Evolutionary conservation across 1,140 invertebrate species (phyloP).

Genomic region (Solenopsis invicta): DNA sequence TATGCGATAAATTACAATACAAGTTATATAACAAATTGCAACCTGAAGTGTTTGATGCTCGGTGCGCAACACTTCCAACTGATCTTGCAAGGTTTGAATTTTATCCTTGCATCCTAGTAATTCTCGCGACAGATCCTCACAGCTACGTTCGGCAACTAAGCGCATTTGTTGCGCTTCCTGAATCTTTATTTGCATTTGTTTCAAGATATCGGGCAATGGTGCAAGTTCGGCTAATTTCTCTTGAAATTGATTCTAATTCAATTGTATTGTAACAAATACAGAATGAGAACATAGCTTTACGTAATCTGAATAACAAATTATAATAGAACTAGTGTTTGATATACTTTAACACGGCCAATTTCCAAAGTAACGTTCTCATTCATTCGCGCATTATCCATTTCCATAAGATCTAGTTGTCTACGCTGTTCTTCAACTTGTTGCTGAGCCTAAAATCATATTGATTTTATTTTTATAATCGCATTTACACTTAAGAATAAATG

Average conservation of each 20-base stretch:
- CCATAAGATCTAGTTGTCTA: slow-evolving; percentile 91
- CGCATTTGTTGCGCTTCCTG: slow-evolving; percentile 91
- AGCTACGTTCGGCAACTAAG: slow-evolving; percentile 88
- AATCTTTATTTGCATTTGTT: slow-evolving; percentile 91
- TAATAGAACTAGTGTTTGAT: not conserved
- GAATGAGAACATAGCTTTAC: not conserved
- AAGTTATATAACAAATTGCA: not conserved
- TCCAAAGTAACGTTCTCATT: slow-evolving; percentile 92
- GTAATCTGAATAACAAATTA: not conserved
- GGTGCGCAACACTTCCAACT: slow-evolving; percentile 77
- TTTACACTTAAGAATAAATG: slow-evolving; percentile 10
- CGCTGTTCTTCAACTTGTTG: slow-evolving; percentile 92
- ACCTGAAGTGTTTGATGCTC: slow-evolving; percentile 79
- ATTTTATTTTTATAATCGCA: slow-evolving; percentile 2
- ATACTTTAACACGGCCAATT: slow-evolving; percentile 91
- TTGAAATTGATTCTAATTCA: slow-evolving; percentile 88
- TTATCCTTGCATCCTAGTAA: slow-evolving; percentile 88
- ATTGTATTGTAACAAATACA: not conserved
- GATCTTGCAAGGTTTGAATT: slow-evolving; percentile 80
- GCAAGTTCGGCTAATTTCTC: slow-evolving; percentile 92
- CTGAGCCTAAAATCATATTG: slow-evolving; percentile 87
- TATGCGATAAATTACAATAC: not conserved
- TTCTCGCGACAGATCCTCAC: slow-evolving; percentile 88
- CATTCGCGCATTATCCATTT: slow-evolving; percentile 92
- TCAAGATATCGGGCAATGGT: slow-evolving; percentile 91